phyloP scores from a whole-genome alignment of 2,797 vertebrate species.

The Sebastes hubbsi region DNA sequence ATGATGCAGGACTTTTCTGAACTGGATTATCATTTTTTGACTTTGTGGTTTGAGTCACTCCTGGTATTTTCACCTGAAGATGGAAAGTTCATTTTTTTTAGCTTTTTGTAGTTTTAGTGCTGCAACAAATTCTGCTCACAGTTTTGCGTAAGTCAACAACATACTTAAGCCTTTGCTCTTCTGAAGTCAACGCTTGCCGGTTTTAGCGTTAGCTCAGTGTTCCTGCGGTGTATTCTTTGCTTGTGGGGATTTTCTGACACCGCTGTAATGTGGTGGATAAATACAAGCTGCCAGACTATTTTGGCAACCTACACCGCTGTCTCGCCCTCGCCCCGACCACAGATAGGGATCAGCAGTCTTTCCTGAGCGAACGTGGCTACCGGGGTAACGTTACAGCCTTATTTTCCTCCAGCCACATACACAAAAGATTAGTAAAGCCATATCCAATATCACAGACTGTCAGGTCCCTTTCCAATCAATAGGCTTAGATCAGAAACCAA shows the following conservation, averaged over 20 bases:
- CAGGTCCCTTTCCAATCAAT: conserved; percentile 75
- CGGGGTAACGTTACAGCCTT: conserved; percentile 74
- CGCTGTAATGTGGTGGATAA: conserved; percentile 69
- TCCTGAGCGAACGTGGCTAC: conserved; percentile 74
- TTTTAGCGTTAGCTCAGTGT: conserved; percentile 35
- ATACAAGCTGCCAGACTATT: conserved; percentile 78
- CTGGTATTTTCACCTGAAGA: neutral
- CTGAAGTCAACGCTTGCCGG: neutral
- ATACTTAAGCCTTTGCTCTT: neutral
- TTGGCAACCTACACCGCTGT: conserved; percentile 74
- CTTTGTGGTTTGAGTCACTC: neutral
- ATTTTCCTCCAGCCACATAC: conserved; percentile 77
- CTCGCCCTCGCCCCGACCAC: conserved; percentile 73
- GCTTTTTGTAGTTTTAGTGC: neutral
- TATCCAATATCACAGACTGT: conserved; percentile 82
- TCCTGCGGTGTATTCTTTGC: conserved; percentile 46
- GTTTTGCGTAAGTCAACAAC: neutral
- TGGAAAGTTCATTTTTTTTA: conserved; percentile 14
- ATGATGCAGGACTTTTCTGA: conserved; percentile 45
- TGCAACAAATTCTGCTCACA: neutral
- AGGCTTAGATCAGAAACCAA: conserved; percentile 71
- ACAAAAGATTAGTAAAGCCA: conserved; percentile 81
- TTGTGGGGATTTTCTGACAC: conserved; percentile 65
- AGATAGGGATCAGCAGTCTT: conserved; percentile 79
- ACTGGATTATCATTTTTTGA: neutral